Evolutionary conservation across 1,140 invertebrate species (phyloP).

Genomic region (Cydia strobilella): DNA sequence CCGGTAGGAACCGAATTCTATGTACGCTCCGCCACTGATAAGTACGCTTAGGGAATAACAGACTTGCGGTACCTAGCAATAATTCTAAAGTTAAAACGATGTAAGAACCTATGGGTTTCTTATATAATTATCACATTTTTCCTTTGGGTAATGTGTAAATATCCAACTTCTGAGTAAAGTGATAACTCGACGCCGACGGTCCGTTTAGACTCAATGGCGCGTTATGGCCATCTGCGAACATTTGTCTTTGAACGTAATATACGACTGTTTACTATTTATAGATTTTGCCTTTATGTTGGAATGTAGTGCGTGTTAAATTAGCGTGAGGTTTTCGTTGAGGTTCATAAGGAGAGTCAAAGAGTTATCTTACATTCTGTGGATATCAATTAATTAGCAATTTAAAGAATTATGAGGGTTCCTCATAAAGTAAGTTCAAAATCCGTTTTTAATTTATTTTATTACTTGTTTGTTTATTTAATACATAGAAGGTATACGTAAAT

Average conservation of each 20-base stretch:
- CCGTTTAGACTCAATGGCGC: conserved; percentile 15
- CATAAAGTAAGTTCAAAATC: too few relatives aligned
- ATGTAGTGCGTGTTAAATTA: conserved; percentile 5
- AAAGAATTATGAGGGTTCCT: too few relatives aligned
- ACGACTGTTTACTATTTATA: conserved; percentile 14
- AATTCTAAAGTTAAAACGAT: not conserved
- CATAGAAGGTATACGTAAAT: too few relatives aligned
- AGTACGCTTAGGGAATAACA: too few relatives aligned
- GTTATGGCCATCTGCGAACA: conserved; percentile 15
- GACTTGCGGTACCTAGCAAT: too few relatives aligned
- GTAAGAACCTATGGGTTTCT: not conserved
- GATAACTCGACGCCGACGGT: conserved; percentile 17
- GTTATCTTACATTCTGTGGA: too few relatives aligned
- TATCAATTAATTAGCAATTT: too few relatives aligned
- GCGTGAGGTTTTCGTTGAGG: not conserved
- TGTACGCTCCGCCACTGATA: too few relatives aligned
- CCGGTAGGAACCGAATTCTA: too few relatives aligned
- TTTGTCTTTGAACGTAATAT: conserved; percentile 19
- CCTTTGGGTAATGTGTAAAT: not conserved
- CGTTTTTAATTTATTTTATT: too few relatives aligned
- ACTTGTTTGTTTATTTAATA: too few relatives aligned
- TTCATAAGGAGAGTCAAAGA: not conserved
- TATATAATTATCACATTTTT: not conserved
- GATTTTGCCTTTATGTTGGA: conserved; percentile 6
- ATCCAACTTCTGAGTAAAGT: not conserved